Percentiles rank a stretch among this genome's conserved stretches.
Conservation (phyloP, 1,140 invertebrate species). For the Aphelenchoides fujianensis region DNA sequence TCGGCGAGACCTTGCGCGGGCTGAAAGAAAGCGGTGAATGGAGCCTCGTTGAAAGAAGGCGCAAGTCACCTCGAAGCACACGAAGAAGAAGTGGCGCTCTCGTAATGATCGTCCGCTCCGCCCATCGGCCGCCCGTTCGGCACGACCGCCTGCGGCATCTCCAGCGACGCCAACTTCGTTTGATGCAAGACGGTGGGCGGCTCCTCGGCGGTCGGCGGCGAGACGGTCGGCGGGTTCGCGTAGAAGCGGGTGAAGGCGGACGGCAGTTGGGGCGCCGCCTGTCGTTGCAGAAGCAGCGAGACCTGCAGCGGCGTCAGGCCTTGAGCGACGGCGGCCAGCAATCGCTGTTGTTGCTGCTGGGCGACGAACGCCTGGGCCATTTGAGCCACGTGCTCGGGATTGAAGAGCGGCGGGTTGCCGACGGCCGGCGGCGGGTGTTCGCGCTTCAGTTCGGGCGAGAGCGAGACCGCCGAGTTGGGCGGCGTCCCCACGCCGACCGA, state of each 20-base stretch:
- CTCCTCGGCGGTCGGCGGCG: background rate
- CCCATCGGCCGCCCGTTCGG: slow-evolving; percentile 4
- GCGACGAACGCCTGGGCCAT: slow-evolving; percentile 23
- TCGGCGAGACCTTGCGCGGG: slow-evolving; percentile 36
- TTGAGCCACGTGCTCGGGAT: slow-evolving; percentile 13
- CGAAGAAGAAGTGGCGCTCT: slow-evolving; percentile 41
- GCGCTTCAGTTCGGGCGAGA: slow-evolving; percentile 20
- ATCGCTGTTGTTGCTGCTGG: slow-evolving; percentile 19
- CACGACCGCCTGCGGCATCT: slow-evolving; percentile 15
- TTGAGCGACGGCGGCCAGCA: background rate
- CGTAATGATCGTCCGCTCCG: slow-evolving; percentile 25
- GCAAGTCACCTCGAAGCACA: slow-evolving; percentile 42
- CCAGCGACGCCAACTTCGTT: slow-evolving; percentile 10
- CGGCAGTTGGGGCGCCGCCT: slow-evolving; percentile 6
- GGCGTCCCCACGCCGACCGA: too few species aligned
- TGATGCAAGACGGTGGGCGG: background rate
- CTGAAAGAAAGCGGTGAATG: slow-evolving; percentile 31
- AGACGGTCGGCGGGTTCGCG: slow-evolving; percentile 7
- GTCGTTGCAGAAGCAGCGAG: slow-evolving; percentile 6
- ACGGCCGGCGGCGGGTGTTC: background rate
- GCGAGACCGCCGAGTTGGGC: background rate
- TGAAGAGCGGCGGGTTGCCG: background rate
- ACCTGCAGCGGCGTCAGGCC: slow-evolving; percentile 5
- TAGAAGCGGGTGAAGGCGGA: background rate
- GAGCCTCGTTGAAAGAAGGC: slow-evolving; percentile 10